These are phyloP conservation scores for Exephanes ischioxanthus DNA, from an alignment of 2,888 invertebrate genomes.

Conservation along the genomic window DNA sequence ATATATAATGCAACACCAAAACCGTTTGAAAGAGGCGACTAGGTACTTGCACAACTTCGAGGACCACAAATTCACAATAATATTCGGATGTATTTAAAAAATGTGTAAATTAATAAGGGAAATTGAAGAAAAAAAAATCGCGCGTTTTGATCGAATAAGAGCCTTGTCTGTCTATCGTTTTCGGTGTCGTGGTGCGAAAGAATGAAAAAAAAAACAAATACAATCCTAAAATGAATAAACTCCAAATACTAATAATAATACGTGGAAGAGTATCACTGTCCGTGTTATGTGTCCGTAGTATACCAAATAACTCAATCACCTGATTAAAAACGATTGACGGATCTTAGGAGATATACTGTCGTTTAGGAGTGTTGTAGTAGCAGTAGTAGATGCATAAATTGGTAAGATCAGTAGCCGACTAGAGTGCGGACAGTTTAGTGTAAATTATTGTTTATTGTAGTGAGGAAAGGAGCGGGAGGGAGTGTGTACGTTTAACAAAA, in stretches of 20 bases:
- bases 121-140: slow-evolving; percentile 44
- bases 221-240: slow-evolving; percentile 74
- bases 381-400: slow-evolving; percentile 7
- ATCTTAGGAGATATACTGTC: slow-evolving; percentile 10
- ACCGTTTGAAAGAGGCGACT: slow-evolving; percentile 24
- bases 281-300: slow-evolving; percentile 60
- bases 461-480: neutral
- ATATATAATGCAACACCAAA: slow-evolving; percentile 18
- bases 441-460: slow-evolving; percentile 30
- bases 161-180: slow-evolving; percentile 49
- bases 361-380: slow-evolving; percentile 32
- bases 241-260: slow-evolving; percentile 19
- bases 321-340: slow-evolving; percentile 21
- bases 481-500: slow-evolving; percentile 9
- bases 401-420: neutral
- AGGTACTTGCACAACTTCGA: slow-evolving; percentile 73
- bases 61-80: slow-evolving; percentile 81
- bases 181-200: slow-evolving; percentile 49
- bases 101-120: slow-evolving; percentile 41
- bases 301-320: slow-evolving; percentile 26
- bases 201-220: slow-evolving; percentile 51
- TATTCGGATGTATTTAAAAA: slow-evolving; percentile 60
- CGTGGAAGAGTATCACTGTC: slow-evolving; percentile 45
- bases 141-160: slow-evolving; percentile 31
- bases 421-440: slow-evolving; percentile 18